A percentile compares a stretch with the other conserved stretches of the same genome.
Conservation (phyloP, 1,140 invertebrate genomes). For the Trachymyrmex cornetzi region DNA sequence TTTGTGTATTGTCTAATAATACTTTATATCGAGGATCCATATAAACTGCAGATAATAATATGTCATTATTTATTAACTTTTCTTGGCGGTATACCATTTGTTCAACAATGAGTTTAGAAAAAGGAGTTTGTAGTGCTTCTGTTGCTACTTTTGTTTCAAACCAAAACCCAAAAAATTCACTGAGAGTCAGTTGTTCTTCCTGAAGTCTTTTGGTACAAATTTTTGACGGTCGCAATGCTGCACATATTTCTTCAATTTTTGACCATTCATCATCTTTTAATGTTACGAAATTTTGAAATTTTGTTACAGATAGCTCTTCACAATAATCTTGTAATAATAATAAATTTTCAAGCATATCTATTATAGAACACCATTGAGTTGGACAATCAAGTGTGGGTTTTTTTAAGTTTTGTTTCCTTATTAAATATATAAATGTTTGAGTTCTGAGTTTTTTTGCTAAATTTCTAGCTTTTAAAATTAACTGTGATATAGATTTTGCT, state of each 20-base stretch:
- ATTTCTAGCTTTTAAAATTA: no score
- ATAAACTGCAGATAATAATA: conserved; percentile 2
- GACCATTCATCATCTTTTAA: neutral
- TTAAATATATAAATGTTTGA: no score
- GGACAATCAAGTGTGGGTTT: no score
- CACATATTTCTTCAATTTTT: neutral
- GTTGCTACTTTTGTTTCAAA: neutral
- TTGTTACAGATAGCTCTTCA: neutral
- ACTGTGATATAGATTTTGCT: no score
- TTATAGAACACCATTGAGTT: neutral
- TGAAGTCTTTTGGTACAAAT: neutral
- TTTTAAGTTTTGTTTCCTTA: no score
- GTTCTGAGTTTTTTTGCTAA: neutral
- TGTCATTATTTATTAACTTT: neutral
- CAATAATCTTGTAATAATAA: neutral
- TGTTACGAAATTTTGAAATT: neutral
- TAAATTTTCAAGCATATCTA: neutral
- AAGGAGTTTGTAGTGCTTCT: neutral
- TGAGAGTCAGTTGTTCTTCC: neutral
- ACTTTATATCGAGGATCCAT: neutral
- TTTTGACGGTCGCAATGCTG: neutral
- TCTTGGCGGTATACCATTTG: neutral
- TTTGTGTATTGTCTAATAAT: neutral
- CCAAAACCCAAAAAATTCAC: neutral
- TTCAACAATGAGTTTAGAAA: neutral